Evolutionary conservation across 2,113 vertebrate genomes (phyloP).

Genomic region (Laticauda colubrina): DNA sequence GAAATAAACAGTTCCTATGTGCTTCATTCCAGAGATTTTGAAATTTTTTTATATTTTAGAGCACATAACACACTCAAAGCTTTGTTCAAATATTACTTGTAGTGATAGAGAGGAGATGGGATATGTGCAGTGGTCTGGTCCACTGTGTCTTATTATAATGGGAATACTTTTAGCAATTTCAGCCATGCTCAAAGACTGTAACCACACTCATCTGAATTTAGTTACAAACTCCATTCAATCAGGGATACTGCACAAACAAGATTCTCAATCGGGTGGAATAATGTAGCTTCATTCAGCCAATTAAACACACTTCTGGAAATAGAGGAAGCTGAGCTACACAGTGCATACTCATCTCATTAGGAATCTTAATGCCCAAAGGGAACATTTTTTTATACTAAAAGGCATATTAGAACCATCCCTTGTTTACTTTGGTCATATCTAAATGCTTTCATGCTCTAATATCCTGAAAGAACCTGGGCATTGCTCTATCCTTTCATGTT

Average conservation of each 20-base stretch:
- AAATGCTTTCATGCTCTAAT: background rate
- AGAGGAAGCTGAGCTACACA: background rate
- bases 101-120: background rate
- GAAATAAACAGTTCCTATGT: background rate
- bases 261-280: background rate
- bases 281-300: background rate
- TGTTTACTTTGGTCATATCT: background rate
- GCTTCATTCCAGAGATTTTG: background rate
- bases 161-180: background rate
- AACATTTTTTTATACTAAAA: background rate
- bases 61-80: background rate
- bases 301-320: background rate
- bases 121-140: background rate
- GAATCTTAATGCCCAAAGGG: background rate
- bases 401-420: background rate
- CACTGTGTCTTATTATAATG: background rate
- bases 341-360: background rate
- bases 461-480: background rate
- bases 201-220: background rate
- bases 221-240: background rate
- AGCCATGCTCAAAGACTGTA: background rate
- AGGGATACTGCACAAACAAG: background rate
- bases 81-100: background rate
- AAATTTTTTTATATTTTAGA: background rate
- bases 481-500: background rate